Conservation (phyloP, 1,140 invertebrate genomes). For the Steinernema khuongi region DNA sequence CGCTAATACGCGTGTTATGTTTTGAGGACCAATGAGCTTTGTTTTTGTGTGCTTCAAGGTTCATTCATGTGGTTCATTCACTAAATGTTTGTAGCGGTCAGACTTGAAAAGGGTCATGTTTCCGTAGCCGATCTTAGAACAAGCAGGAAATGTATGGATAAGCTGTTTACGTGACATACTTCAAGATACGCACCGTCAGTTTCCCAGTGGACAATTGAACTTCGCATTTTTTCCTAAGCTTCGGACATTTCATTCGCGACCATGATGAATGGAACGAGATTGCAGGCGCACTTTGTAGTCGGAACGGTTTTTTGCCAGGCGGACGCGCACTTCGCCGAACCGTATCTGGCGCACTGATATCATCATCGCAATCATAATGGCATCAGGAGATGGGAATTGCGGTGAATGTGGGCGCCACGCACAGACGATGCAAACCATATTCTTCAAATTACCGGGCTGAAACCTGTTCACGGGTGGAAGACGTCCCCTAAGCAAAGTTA, state of each 20-base stretch:
- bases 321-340: slow-evolving; percentile 7
- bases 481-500: not conserved
- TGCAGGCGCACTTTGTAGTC: slow-evolving; percentile 5
- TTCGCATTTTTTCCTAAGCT: not conserved
- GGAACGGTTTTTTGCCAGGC: not conserved
- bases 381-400: not conserved
- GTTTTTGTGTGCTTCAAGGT: too few relatives aligned
- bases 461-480: not conserved
- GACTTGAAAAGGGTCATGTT: not conserved
- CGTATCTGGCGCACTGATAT: not conserved
- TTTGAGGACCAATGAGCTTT: too few relatives aligned
- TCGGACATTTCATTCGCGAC: not conserved
- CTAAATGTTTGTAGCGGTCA: not conserved
- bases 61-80: not conserved
- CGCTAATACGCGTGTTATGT: too few relatives aligned
- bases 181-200: too few relatives aligned
- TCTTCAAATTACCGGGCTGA: not conserved
- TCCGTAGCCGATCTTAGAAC: not conserved
- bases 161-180: too few relatives aligned
- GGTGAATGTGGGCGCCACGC: not conserved
- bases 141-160: not conserved
- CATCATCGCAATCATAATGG: not conserved
- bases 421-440: not conserved
- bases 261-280: not conserved
- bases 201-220: not conserved